These are phyloP conservation scores for Brachyhypopomus gauderio DNA, from an alignment of 2,113 vertebrate genomes.

Conservation along the genomic window DNA sequence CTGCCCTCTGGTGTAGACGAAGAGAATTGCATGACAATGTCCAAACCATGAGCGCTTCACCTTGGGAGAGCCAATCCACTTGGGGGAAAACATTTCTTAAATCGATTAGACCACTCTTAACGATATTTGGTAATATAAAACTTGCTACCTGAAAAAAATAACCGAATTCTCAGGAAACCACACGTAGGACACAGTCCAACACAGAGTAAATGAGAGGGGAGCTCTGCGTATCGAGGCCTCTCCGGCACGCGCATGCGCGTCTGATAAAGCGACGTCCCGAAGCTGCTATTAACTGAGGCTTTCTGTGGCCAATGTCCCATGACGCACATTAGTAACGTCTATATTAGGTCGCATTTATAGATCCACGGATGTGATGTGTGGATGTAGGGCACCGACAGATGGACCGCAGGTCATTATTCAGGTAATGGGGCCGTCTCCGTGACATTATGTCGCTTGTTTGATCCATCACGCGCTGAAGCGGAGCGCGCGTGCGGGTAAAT, in stretches of 20 bases:
- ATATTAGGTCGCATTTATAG: conserved; percentile 64
- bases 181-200: too few species aligned
- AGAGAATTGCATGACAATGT: background rate
- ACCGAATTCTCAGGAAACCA: too few species aligned
- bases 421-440: conserved; percentile 75
- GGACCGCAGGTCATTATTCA: conserved; percentile 69
- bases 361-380: conserved; percentile 50
- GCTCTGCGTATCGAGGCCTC: too few species aligned
- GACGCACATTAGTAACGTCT: conserved; percentile 64
- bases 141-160: too few species aligned
- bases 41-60: background rate
- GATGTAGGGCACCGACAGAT: conserved; percentile 47
- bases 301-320: conserved; percentile 61
- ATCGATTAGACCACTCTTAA: too few species aligned
- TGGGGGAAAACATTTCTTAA: too few species aligned
- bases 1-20: conserved; percentile 16
- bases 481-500: conserved; percentile 46
- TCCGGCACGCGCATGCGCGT: too few species aligned
- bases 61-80: background rate
- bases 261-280: background rate
- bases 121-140: too few species aligned
- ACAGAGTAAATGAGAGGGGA: too few species aligned
- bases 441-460: conserved; percentile 57
- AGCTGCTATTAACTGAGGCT: background rate
- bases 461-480: conserved; percentile 70